phyloP scores from a whole-genome alignment of 2,113 vertebrate species.

The Zapornia atra region DNA sequence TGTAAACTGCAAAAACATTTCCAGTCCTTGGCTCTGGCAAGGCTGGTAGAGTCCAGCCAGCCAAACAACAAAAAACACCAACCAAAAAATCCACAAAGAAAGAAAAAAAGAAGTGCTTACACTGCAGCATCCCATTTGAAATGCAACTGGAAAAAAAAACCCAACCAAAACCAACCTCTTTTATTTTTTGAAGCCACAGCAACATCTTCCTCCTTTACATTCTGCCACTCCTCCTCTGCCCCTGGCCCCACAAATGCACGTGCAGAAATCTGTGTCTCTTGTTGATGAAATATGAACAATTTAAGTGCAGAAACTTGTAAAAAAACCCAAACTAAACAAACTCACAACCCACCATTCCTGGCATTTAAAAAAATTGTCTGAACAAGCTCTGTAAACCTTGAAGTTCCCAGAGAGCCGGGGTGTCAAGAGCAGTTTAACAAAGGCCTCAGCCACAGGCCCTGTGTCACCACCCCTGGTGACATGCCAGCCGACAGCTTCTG shows the following conservation, averaged over 20 bases:
- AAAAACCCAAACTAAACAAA: too few relatives aligned
- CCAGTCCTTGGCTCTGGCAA: background rate
- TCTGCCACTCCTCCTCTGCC: background rate
- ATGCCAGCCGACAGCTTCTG: fast-evolving
- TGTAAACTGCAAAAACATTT: constrained; percentile 14
- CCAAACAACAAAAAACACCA: background rate
- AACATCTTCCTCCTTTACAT: background rate
- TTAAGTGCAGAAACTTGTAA: background rate
- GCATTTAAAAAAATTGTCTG: background rate
- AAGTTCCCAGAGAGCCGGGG: fast-evolving
- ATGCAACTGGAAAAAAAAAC: background rate
- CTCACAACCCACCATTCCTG: fast-evolving
- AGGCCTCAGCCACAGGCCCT: background rate
- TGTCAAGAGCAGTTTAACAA: background rate
- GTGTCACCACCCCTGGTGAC: background rate
- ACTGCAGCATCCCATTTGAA: background rate
- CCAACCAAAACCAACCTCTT: background rate
- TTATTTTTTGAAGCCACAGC: background rate
- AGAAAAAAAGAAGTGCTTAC: background rate
- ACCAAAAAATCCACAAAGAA: background rate
- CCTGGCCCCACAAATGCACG: fast-evolving
- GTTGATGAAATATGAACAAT: background rate
- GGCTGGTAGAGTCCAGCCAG: background rate
- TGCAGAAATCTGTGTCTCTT: fast-evolving
- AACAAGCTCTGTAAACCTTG: background rate